phyloP scores from a whole-genome alignment of 2,888 invertebrate genomes.

The Amphipoea lucens region DNA sequence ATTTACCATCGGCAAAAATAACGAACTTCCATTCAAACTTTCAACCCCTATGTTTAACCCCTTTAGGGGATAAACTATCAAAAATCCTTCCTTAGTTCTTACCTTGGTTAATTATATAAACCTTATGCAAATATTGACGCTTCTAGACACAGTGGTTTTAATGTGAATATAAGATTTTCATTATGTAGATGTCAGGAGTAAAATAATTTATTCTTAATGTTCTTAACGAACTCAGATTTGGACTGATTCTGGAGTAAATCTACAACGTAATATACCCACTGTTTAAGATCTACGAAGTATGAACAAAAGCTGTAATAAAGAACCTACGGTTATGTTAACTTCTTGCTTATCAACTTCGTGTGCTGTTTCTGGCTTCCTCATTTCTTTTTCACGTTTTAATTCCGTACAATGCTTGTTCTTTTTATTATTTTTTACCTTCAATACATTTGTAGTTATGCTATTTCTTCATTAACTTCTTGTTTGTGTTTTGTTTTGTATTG shows the following conservation, averaged over 20 bases:
- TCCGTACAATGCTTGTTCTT: constrained; percentile 31
- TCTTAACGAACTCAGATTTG: not conserved
- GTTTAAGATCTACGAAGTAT: not conserved
- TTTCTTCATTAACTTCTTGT: constrained; percentile 26
- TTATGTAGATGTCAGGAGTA: not conserved
- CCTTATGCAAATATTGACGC: not conserved
- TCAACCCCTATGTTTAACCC: not conserved
- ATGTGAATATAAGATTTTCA: not conserved
- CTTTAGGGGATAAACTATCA: not conserved
- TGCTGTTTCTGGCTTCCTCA: constrained; percentile 49
- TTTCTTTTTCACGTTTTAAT: constrained; percentile 60
- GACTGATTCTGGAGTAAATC: not conserved
- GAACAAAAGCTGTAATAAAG: not conserved
- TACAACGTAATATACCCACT: not conserved
- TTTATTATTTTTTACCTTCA: constrained; percentile 31
- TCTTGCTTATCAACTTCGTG: constrained; percentile 49
- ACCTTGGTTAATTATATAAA: not conserved
- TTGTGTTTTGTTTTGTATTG: constrained; percentile 11
- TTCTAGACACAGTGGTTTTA: not conserved
- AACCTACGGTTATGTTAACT: constrained; percentile 36
- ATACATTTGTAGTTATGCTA: constrained; percentile 1
- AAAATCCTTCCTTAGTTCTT: not conserved
- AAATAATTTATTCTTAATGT: not conserved
- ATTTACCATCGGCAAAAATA: not conserved
- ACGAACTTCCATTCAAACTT: not conserved